Evolutionary conservation across 2,888 invertebrate species (phyloP), one percentile per base, ranked within the genome.

Genomic region (Tachystola acroxantha): DNA sequence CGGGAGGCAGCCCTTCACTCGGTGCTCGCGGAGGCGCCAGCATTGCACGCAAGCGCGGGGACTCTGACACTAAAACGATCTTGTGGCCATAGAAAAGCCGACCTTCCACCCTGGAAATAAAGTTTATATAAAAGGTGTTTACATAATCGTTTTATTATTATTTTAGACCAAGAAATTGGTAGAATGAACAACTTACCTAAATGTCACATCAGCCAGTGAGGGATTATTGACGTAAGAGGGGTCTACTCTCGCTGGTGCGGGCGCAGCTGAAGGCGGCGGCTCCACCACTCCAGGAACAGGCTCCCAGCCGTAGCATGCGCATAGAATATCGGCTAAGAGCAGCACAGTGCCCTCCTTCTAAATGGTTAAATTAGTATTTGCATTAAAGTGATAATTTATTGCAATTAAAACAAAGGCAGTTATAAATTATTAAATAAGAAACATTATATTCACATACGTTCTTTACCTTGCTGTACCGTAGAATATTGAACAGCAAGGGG

Each of bases 181-280:
- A 16, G 3, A 6, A 16, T 16, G 46, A 77, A 27, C 10, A 6
- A 19, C 77, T 78, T 53, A 90, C 90, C 90, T 88, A 74, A 97
- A 97, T 37, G 96, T 96, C 16, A 97, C 96, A 68, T 97, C 97
- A 53, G 96, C 96, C 24, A 97, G 88, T 61, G 96, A 96, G 0
- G 96, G 95, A 81, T 96, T 97, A 85, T 97, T 97, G 46, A 97
- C 96, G 79, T 96, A 97, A 63, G 95, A 94, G 0, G 96, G 95
- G 81, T 97, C 97, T 51, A 96, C 96, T 41, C 96, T 88, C 0
- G 96, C 94, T 0, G 90, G 88, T 5, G 90, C 84, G 1, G 93
- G 90, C 16, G 92, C 81, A 2, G 64, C 53, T 12, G 90, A 89
- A 24, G 90, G 90, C 20, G 91, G 90, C 5, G 78, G 73, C 58